These are phyloP conservation scores for Leucopsar rothschildi DNA, from an alignment of 2,113 vertebrate genomes.

Conservation along the genomic window DNA sequence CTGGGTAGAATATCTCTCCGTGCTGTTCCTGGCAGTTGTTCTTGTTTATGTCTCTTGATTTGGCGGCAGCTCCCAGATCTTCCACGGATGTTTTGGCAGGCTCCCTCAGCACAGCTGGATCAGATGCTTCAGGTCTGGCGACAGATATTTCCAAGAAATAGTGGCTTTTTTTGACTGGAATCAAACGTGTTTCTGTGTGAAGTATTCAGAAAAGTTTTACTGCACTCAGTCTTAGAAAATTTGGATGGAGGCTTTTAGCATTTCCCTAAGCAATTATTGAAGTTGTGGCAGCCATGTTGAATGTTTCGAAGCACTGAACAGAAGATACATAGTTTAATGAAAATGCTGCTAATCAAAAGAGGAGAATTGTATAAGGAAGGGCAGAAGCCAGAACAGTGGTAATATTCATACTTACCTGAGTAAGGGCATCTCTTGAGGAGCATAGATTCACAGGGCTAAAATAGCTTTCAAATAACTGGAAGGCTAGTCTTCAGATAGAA, in stretches of 20 bases:
- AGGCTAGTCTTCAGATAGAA: background rate
- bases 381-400: background rate
- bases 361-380: background rate
- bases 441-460: background rate
- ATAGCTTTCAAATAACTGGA: background rate
- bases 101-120: slow-evolving; percentile 56
- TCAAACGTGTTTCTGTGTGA: slow-evolving; percentile 5
- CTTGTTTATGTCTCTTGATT: slow-evolving; percentile 67
- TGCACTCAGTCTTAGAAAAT: background rate
- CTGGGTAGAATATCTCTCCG: slow-evolving; percentile 2
- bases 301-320: background rate
- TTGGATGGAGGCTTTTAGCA: background rate
- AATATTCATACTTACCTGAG: background rate
- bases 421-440: background rate
- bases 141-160: slow-evolving; percentile 59
- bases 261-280: background rate
- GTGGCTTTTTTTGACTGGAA: slow-evolving; percentile 19
- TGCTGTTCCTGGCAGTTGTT: slow-evolving; percentile 59
- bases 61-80: slow-evolving; percentile 43
- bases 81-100: slow-evolving; percentile 60
- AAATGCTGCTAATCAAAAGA: background rate
- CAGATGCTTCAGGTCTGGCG: slow-evolving; percentile 59
- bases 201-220: background rate
- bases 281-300: background rate
- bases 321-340: background rate